phyloP scores from a whole-genome alignment of 23 tunicate species.

The Ciona savignyi region DNA sequence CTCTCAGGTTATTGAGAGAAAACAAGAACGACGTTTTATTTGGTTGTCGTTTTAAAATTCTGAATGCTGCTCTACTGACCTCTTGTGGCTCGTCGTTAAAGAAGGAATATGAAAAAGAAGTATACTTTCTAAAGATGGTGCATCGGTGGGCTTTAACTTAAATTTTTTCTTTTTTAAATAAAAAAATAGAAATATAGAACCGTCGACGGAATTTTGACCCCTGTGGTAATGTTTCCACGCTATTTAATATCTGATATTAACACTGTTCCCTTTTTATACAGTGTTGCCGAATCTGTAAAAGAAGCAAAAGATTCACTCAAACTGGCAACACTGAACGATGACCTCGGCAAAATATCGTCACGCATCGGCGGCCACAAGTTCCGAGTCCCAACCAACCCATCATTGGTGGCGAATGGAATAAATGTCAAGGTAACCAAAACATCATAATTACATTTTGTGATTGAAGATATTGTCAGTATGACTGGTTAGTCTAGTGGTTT shows the following conservation, averaged over 20 bases:
- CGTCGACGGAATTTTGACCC: too few species aligned
- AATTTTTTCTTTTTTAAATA: too few species aligned
- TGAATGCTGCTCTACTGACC: conserved; percentile 40
- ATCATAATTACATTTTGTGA: too few species aligned
- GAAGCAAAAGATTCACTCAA: conserved; percentile 63
- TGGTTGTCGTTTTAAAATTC: conserved; percentile 22
- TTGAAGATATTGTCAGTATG: too few species aligned
- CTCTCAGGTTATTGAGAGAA: conserved; percentile 54
- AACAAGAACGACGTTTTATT: conserved; percentile 18
- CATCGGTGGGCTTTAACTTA: conserved; percentile 26
- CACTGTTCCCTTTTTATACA: conserved; percentile 2
- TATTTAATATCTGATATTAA: neutral
- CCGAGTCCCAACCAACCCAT: conserved; percentile 79
- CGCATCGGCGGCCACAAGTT: conserved; percentile 30
- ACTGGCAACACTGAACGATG: conserved; percentile 27
- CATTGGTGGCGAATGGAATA: conserved; percentile 48
- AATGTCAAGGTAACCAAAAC: conserved; percentile 49
- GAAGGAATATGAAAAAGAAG: conserved; percentile 64
- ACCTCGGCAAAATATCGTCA: conserved; percentile 33
- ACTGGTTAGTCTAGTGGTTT: too few species aligned
- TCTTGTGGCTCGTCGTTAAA: conserved; percentile 46
- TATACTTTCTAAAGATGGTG: conserved; percentile 31
- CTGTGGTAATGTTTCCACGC: neutral
- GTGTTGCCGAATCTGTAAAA: conserved; percentile 75
- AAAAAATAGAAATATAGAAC: too few species aligned